Evolutionary conservation across 2,113 vertebrate species (phyloP), one percentile per base, ranked within the genome.

Genomic region (Aspidoscelis tigris): DNA sequence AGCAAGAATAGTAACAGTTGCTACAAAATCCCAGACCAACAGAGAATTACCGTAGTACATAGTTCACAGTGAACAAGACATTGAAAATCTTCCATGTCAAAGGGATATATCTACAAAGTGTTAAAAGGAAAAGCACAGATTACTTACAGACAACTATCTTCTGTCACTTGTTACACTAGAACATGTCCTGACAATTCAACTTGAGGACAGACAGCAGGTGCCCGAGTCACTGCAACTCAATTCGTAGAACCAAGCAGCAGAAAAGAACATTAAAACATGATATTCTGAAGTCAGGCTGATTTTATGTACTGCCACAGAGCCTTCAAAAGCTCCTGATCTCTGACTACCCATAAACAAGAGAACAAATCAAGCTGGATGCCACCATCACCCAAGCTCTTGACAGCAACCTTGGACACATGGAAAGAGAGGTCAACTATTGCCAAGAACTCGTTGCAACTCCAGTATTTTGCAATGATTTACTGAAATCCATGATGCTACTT

Each of bases 131-230:
- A 71, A 86, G 33, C 5, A n/a, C 44, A 75, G 9, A 39, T 33
- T 85, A 92, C 93, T 93, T 90, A 94, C 93, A 80, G 83, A 82
- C 47, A 43, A 75, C 1, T 50, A 20, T 21, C 84, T 64, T 73
- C 22, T 70, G 26, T 71, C 78, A 0, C 79, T 90, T 82, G 86
- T 53, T 39, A 83, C 84, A 71, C 68, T 88, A 89, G 14, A 81
- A 81, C 61, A 65, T 74, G 44, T 41, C 65, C 74, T 70, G 71
- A 68, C 1, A 0, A 80, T n/a, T 79, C 83, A 69, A 83, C 76
- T 90, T 93, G 93, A 61, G 84, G 78, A 61, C 81, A 88, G 81
- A 87, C 9, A 87, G 4, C 6, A 86, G 64, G 86, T 88, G 41
- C 82, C 79, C 89, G 68, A 88, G 83, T 1, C 1, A 0, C 79